Evolutionary conservation across 2,113 vertebrate species (phyloP).

Genomic region (Naja naja): DNA sequence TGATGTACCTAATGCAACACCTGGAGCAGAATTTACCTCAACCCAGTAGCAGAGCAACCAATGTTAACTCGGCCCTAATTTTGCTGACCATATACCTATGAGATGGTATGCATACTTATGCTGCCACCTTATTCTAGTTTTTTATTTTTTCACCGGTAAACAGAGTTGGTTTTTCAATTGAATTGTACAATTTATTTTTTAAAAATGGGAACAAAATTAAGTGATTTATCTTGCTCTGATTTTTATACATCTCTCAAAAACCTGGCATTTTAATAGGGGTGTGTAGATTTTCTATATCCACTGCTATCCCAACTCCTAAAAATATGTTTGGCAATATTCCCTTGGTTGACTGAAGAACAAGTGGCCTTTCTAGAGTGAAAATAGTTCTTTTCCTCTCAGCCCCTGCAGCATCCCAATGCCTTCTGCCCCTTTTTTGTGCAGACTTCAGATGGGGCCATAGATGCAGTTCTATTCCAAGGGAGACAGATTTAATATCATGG

Average conservation of each 20-base stretch:
- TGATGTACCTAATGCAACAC: neutral
- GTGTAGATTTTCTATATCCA: neutral
- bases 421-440: neutral
- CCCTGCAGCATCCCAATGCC: neutral
- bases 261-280: neutral
- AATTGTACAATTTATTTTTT: neutral
- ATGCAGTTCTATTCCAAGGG: neutral
- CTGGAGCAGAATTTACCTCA: neutral
- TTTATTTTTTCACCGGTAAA: neutral
- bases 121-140: neutral
- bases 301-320: neutral
- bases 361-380: neutral
- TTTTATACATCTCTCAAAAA: neutral
- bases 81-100: neutral
- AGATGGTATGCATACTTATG: neutral
- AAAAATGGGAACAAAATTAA: neutral
- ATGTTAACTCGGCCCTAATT: neutral
- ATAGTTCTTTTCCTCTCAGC: neutral
- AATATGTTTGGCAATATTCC: neutral
- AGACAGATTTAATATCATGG: neutral
- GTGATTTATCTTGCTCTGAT: neutral
- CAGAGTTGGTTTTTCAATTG: neutral
- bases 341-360: neutral
- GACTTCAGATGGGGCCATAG: neutral
- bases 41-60: neutral